Conservation (phyloP, 2,888 invertebrate species). For the Minunthozetes semirufus region DNA sequence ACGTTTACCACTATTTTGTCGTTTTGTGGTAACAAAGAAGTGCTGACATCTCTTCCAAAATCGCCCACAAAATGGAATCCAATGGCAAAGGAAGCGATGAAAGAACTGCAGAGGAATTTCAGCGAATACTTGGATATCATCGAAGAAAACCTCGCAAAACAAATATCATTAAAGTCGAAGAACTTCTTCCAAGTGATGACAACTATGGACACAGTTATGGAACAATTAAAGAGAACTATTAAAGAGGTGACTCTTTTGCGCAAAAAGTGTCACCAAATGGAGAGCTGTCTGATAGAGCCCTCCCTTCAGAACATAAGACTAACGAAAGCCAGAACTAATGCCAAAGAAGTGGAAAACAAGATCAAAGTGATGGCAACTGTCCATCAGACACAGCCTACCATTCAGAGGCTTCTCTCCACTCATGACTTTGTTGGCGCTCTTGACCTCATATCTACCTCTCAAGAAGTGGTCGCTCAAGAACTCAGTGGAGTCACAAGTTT, state of each 20-base stretch:
- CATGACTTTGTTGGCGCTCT: conserved; percentile 96
- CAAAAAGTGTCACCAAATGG: conserved; percentile 34
- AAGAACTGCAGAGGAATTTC: conserved; percentile 52
- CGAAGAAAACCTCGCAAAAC: conserved; percentile 84
- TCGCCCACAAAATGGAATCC: conserved; percentile 16
- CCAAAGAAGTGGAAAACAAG: conserved; percentile 52
- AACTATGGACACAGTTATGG: conserved; percentile 94
- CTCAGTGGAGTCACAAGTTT: conserved; percentile 88
- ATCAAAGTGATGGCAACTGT: conserved; percentile 88
- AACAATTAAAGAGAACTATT: conserved; percentile 73
- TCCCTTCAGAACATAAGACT: conserved; percentile 35
- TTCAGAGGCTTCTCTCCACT: conserved; percentile 85
- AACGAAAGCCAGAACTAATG: conserved; percentile 31
- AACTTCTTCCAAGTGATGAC: conserved; percentile 98
- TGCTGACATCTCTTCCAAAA: neutral
- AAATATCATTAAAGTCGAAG: conserved; percentile 86
- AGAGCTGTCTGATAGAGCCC: conserved; percentile 34
- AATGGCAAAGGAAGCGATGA: conserved; percentile 33
- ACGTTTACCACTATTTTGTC: conserved; percentile 57
- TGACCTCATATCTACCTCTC: conserved; percentile 91
- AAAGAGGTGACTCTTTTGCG: conserved; percentile 55
- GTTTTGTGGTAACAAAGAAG: conserved; percentile 6
- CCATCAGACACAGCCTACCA: conserved; percentile 94
- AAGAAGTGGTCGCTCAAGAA: conserved; percentile 82
- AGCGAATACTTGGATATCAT: conserved; percentile 91